phyloP scores from a whole-genome alignment of 2,113 vertebrate genomes.

The Triplophysa rosa region DNA sequence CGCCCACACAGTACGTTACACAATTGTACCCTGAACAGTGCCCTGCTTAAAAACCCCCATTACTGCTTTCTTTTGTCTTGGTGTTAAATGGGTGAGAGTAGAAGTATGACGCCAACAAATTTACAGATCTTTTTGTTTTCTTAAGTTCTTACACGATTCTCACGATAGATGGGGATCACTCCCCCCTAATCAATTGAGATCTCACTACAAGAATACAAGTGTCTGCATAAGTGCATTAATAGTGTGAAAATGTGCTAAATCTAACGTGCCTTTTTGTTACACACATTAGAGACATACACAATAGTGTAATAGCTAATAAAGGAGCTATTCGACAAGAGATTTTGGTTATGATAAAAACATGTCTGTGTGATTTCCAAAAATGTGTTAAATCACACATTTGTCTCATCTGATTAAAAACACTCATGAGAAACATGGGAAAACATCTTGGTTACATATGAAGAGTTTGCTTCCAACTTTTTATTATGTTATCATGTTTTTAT shows the following conservation, averaged over 20 bases:
- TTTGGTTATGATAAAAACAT: too few species aligned
- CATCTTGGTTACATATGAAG: too few species aligned
- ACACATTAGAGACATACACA: neutral
- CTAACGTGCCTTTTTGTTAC: neutral
- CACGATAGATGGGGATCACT: conserved; percentile 50
- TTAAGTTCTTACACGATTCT: conserved; percentile 46
- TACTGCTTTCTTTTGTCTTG: conserved; percentile 57
- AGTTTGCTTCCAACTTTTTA: too few species aligned
- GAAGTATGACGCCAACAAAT: conserved; percentile 68
- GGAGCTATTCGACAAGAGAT: too few species aligned
- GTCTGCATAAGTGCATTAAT: conserved; percentile 5
- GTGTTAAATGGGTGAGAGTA: conserved; percentile 54
- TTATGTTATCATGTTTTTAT: too few species aligned
- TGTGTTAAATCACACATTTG: too few species aligned
- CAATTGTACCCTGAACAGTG: conserved; percentile 72
- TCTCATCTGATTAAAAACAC: too few species aligned
- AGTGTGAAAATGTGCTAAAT: too few species aligned
- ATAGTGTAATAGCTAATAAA: too few species aligned
- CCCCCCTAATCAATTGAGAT: conserved; percentile 54
- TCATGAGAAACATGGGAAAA: too few species aligned
- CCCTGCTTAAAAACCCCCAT: conserved; percentile 73
- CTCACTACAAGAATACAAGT: conserved; percentile 48
- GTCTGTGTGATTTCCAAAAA: too few species aligned
- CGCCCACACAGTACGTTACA: conserved; percentile 76
- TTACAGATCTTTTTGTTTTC: conserved; percentile 72